Conservation (phyloP, 2,113 vertebrate species). For the Progne subis region DNA sequence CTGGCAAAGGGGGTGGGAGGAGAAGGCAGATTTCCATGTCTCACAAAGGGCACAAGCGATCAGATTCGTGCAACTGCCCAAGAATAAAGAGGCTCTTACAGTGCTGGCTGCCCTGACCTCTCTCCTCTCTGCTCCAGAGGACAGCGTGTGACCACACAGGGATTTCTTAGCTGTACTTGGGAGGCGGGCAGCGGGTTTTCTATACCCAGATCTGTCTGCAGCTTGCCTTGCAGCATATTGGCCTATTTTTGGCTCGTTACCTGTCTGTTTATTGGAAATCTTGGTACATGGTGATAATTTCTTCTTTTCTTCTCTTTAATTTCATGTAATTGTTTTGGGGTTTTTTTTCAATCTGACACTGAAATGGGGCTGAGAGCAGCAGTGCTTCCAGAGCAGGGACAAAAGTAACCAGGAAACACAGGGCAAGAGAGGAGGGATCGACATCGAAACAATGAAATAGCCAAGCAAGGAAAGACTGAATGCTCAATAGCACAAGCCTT, state of each 20-base stretch:
- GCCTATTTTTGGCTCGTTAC: constrained; percentile 27
- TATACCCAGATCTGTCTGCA: constrained; percentile 12
- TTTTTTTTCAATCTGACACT: neutral
- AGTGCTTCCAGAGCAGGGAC: constrained; percentile 64
- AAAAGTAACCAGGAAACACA: constrained; percentile 71
- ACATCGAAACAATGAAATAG: constrained; percentile 69
- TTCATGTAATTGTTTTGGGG: neutral
- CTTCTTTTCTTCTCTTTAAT: constrained; percentile 30
- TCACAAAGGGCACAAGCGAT: constrained; percentile 68
- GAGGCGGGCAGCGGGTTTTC: neutral
- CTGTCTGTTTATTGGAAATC: constrained; percentile 48
- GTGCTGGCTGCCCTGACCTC: constrained; percentile 64
- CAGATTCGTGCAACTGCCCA: constrained; percentile 64
- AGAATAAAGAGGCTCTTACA: constrained; percentile 67
- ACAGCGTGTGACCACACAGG: constrained; percentile 70
- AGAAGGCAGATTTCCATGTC: constrained; percentile 58
- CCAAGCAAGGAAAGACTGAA: constrained; percentile 68
- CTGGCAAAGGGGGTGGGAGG: neutral
- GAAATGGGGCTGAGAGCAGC: constrained; percentile 54
- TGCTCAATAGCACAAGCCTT: constrained; percentile 71
- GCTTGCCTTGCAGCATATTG: neutral
- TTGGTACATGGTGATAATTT: neutral
- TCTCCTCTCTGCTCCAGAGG: constrained; percentile 60
- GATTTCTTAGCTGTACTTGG: constrained; percentile 51
- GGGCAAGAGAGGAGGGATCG: constrained; percentile 69